Base-by-base conservation (phyloP, 1,140 invertebrate genomes). In the Drosophila tristis region DNA sequence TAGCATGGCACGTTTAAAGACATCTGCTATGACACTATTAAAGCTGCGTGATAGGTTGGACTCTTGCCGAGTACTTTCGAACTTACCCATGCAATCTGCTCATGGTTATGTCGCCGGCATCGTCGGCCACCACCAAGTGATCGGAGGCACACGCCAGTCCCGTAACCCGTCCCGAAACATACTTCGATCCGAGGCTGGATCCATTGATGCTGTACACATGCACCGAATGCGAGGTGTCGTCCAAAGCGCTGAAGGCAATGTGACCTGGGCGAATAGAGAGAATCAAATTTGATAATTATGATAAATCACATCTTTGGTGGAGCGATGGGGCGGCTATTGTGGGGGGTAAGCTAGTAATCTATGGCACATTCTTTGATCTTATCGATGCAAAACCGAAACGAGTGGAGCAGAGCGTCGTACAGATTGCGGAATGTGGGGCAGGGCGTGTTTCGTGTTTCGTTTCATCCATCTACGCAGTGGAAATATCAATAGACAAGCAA, bases 151-250 rank as follows among this genome's bases (percentile, higher is more conserved):
- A 91, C 25, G 91, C 80, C 23, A 94, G 54, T 20, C 93, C 93
- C 1, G 93, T 94, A 4, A 94, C 93, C 57, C 92, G 75, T n/a
- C 93, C 93, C 4, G 92, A 91, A 4, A 93, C 92, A 53, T 93
- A 93, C 45, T 93, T 93, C 31, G 93, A 93, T 39, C 93, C 93
- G 15, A 95, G 81, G 80, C 93, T 93, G 42, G 93, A 92, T 11
- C 95, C 95, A 77, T 95, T 95, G 23, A 95, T 91, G 54, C 93
- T 94, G 67, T 93, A 95, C 13, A 95, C 92, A 74, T 95, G 94
- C 15, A 95, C 91, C 45, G 93, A 93, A 67, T 93, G 91, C 55
- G 91, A 93, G 42, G 87, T 91, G 58, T 92, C 91, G 25, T 92
- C 91, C 73, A 92, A 35, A 16, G 91, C 91, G 58, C 90, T 91